Evolutionary conservation across 2,888 invertebrate species (phyloP).

Genomic region (Athalia cordata): DNA sequence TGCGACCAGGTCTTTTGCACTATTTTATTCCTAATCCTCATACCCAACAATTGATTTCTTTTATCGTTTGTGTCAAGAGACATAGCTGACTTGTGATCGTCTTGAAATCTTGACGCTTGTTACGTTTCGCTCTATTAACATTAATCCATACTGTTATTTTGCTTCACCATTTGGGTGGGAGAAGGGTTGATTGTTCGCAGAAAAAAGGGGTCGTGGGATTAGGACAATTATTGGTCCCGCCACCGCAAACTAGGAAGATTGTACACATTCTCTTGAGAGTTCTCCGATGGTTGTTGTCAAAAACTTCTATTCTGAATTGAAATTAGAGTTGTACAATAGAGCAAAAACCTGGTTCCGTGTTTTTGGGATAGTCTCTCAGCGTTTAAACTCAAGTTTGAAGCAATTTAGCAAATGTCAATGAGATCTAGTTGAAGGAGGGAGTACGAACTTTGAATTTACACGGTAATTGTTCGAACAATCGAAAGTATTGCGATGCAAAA

Average conservation of each 20-base stretch:
- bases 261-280: not conserved
- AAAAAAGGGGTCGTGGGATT: slow-evolving; percentile 9
- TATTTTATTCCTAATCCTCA: not conserved
- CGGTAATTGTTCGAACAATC: too few species aligned
- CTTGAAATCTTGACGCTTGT: not conserved
- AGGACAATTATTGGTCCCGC: slow-evolving; percentile 39
- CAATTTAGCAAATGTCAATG: too few species aligned
- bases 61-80: slow-evolving; percentile 34
- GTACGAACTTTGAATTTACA: too few species aligned
- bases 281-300: not conserved
- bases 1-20: slow-evolving; percentile 22
- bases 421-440: too few species aligned
- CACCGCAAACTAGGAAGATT: slow-evolving; percentile 14
- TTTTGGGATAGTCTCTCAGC: too few species aligned
- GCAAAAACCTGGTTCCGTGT: too few species aligned
- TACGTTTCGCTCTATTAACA: not conserved
- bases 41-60: not conserved
- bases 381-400: too few species aligned
- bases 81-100: slow-evolving; percentile 12
- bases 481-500: too few species aligned
- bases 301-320: too few species aligned
- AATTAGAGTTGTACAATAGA: too few species aligned
- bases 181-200: not conserved
- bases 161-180: slow-evolving; percentile 3
- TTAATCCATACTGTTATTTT: not conserved